Conservation (phyloP, 2,797 vertebrate species). For the Gadopsis marmoratus region DNA sequence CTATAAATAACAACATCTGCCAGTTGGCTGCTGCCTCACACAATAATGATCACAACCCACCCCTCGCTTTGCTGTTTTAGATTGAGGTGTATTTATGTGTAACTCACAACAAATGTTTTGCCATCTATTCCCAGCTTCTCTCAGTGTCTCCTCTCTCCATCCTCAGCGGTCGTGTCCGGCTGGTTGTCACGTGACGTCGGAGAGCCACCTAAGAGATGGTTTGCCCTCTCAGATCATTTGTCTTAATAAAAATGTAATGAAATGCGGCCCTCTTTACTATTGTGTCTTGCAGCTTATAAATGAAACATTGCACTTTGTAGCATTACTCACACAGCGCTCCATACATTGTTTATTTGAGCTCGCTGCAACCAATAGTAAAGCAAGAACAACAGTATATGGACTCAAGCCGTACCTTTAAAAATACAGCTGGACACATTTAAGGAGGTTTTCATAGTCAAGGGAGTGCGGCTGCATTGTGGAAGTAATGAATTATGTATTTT, state of each 20-base stretch:
- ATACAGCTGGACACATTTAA: conserved; percentile 22
- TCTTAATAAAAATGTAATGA: conserved; percentile 99
- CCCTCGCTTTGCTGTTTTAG: conserved; percentile 34
- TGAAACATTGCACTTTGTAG: conserved; percentile 92
- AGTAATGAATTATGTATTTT: conserved; percentile 15
- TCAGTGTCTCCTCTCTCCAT: conserved; percentile 52
- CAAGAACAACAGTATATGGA: conserved; percentile 53
- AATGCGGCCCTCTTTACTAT: conserved; percentile 91
- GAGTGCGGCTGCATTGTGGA: conserved; percentile 1
- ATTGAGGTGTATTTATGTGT: conserved; percentile 19
- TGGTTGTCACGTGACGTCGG: conserved; percentile 87
- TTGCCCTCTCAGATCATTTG: conserved; percentile 91
- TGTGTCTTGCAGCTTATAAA: conserved; percentile 93
- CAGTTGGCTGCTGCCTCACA: conserved; percentile 37
- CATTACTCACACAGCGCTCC: conserved; percentile 88
- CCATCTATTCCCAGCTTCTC: conserved; percentile 39
- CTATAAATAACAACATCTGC: conserved; percentile 61
- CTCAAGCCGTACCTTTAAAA: conserved; percentile 33
- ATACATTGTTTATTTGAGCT: conserved; percentile 86
- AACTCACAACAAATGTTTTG: conserved; percentile 31
- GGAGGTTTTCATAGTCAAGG: conserved; percentile 19
- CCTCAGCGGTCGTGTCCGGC: conserved; percentile 85
- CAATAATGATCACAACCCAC: conserved; percentile 25
- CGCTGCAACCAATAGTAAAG: conserved; percentile 79
- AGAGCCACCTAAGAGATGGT: conserved; percentile 91